A percentile compares a stretch with the other conserved stretches of the same genome.
These are phyloP conservation scores for Aythya fuligula DNA, from an alignment of 2,797 vertebrate species.

Conservation along the genomic window DNA sequence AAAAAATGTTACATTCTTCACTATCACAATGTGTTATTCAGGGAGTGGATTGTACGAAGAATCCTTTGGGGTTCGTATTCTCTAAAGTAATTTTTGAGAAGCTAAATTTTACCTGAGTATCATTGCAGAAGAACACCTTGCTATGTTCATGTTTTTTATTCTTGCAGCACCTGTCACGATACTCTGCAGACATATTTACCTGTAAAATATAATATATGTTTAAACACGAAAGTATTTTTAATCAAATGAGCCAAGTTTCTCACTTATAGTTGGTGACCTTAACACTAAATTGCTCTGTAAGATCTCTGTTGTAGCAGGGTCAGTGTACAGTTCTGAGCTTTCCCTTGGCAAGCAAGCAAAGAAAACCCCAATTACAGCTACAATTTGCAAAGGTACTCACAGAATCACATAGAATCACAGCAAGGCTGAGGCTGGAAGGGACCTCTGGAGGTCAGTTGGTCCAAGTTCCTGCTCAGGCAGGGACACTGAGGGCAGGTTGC, in stretches of 20 bases:
- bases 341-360: background rate
- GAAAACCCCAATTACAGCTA: background rate
- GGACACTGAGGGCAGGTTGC: accelerated
- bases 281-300: background rate
- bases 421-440: background rate
- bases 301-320: background rate
- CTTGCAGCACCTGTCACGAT: slow-evolving; percentile 48
- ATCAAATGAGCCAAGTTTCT: background rate
- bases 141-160: background rate
- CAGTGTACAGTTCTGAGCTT: background rate
- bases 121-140: slow-evolving; percentile 57
- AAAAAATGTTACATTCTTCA: background rate
- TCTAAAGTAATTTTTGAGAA: background rate
- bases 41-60: background rate
- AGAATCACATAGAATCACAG: background rate
- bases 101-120: slow-evolving; percentile 63
- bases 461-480: background rate
- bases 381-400: background rate
- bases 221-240: background rate
- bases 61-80: background rate
- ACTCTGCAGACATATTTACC: slow-evolving; percentile 50
- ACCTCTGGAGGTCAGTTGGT: background rate
- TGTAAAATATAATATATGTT: slow-evolving; percentile 50
- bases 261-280: background rate
- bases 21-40: background rate